Base-by-base conservation (phyloP, 2,888 invertebrate genomes). In the Alsophila aescularia region DNA sequence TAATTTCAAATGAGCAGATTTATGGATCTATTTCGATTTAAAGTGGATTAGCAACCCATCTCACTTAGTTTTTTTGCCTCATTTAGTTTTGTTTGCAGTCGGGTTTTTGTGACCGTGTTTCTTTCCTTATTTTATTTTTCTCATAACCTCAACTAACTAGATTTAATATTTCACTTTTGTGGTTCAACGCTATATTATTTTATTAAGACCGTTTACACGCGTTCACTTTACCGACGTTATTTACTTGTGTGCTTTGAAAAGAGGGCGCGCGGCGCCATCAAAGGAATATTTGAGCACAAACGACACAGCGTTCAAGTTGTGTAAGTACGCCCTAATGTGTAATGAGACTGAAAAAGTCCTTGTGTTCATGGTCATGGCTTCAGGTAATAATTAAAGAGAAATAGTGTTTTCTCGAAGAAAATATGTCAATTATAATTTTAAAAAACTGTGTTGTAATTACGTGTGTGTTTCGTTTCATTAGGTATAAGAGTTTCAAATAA, bases 221-320 rank as follows among this genome's bases (percentile, higher is more conserved):
- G 41, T 29, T 41, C 29, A 24, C 34, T 32, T 43, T 43, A n/a
- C n/a, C 41, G 18, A 31, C n/a, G 12, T 39, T 43, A 32, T 43
- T 32, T 29, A 47, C 35, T 47, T 40, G 31, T 15, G 35, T 35
- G 34, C 47, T 36, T 21, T 32, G 41, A 29, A 52, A 52, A 48
- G 48, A 49, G 48, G 37, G 36, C 16, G 41, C 41, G 45, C 40
- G 44, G 34, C 36, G 43, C 34, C 43, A 14, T 54, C 53, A 54
- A 54, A 53, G 48, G 43, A 42, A 54, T 54, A 49, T 54, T 54
- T 47, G 29, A 21, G 52, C 27, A 32, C 43, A 43, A 43, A 43
- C 43, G 43, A 32, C 32, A 31, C 12, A 31, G 24, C 52, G 10
- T 34, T 51, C 31, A 18, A 34, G 10, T 44, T 29, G 24, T 34